These are phyloP conservation scores for Gorsachius goisagi DNA, from an alignment of 2,113 vertebrate genomes.

Conservation along the genomic window DNA sequence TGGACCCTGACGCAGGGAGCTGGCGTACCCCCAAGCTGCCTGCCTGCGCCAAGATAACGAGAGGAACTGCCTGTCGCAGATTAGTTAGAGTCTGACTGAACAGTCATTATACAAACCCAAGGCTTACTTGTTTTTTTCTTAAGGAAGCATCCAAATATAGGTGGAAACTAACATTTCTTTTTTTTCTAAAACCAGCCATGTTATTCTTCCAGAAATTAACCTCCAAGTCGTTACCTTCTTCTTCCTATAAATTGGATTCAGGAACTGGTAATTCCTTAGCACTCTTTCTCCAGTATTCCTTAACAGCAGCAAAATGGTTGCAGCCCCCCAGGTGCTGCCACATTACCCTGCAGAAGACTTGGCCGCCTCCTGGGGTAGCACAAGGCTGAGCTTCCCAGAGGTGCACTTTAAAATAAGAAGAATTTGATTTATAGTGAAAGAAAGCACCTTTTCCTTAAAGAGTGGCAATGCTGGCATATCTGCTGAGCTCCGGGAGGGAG, in stretches of 20 bases:
- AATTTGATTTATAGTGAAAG: not conserved
- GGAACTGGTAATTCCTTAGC: not conserved
- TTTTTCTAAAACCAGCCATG: not conserved
- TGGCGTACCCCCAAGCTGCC: not conserved
- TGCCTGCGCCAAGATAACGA: conserved; percentile 32
- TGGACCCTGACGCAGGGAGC: not conserved
- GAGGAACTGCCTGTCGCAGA: not conserved
- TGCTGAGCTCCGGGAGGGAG: not conserved
- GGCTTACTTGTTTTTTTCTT: not conserved
- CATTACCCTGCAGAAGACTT: not conserved
- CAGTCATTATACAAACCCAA: not conserved
- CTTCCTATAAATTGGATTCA: not conserved
- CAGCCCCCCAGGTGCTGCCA: not conserved
- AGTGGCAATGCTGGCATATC: accelerated
- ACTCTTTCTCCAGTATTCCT: not conserved
- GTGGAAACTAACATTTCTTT: not conserved
- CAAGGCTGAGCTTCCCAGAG: not conserved
- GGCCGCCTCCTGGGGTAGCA: not conserved
- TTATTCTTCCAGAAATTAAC: not conserved
- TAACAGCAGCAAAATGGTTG: not conserved
- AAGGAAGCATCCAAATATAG: not conserved
- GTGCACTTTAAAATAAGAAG: not conserved
- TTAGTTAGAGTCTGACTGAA: conserved; percentile 12
- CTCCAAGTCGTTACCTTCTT: not conserved
- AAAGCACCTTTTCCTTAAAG: not conserved